phyloP scores from a whole-genome alignment of 2,888 invertebrate genomes.

The Pyrrhia umbra region DNA sequence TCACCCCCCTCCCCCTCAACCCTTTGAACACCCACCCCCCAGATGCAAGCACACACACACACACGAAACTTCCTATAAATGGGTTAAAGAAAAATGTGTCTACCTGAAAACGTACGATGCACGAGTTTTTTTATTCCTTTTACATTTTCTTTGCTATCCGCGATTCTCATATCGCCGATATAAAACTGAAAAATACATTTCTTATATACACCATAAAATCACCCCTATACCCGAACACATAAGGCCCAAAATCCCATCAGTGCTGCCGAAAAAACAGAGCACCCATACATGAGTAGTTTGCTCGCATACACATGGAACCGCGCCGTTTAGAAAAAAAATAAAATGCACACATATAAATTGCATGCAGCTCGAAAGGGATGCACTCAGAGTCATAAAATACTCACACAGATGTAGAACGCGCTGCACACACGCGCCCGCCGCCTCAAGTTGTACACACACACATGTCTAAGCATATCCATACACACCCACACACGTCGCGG shows the following conservation, averaged over 20 bases:
- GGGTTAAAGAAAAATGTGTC: constrained; percentile 91
- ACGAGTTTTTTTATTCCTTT: constrained; percentile 87
- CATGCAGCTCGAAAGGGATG: constrained; percentile 90
- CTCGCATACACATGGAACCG: constrained; percentile 79
- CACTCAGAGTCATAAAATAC: constrained; percentile 90
- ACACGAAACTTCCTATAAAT: constrained; percentile 85
- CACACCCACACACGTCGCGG: constrained; percentile 76
- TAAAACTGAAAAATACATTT: constrained; percentile 90
- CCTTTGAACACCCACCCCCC: constrained; percentile 75
- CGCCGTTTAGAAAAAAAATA: constrained; percentile 88
- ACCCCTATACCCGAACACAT: constrained; percentile 49
- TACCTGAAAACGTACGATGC: constrained; percentile 90
- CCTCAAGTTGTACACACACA: constrained; percentile 76
- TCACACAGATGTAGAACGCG: constrained; percentile 71
- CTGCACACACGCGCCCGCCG: constrained; percentile 67
- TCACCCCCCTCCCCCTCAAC: constrained; percentile 75
- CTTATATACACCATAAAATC: constrained; percentile 67
- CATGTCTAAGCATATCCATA: constrained; percentile 70
- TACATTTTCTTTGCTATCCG: constrained; percentile 90
- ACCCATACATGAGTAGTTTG: constrained; percentile 80
- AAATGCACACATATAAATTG: constrained; percentile 89
- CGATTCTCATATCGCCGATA: constrained; percentile 90
- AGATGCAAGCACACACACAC: constrained; percentile 80
- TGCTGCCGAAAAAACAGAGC: constrained; percentile 79
- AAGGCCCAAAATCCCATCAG: constrained; percentile 66